Evolutionary conservation across 2,888 invertebrate genomes (phyloP).

Genomic region (Plutella xylostella): DNA sequence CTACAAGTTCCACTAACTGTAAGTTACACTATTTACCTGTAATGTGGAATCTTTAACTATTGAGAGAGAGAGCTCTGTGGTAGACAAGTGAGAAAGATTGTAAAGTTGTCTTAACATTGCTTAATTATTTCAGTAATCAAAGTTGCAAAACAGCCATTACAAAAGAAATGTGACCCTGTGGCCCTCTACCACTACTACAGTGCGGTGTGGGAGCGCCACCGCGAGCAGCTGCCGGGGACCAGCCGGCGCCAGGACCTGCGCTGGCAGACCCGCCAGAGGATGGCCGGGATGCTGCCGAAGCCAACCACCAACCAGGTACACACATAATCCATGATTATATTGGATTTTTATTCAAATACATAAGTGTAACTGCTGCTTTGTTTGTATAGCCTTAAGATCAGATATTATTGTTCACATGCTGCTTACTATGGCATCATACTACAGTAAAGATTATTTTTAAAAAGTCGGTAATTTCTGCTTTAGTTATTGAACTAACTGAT

Average conservation of each 20-base stretch:
- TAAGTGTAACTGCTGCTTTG: too few relatives aligned
- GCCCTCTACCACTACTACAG: conserved; percentile 82
- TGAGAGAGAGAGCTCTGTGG: neutral
- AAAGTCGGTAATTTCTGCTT: too few relatives aligned
- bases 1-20: conserved; percentile 40
- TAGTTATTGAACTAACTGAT: too few relatives aligned
- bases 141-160: conserved; percentile 55
- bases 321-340: too few relatives aligned
- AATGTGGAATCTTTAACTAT: neutral
- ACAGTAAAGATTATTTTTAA: too few relatives aligned
- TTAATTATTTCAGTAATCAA: conserved; percentile 67
- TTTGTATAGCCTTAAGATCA: too few relatives aligned
- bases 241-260: conserved; percentile 74
- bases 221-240: conserved; percentile 78
- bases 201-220: conserved; percentile 78
- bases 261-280: conserved; percentile 78
- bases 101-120: neutral
- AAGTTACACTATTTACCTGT: conserved; percentile 23
- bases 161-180: conserved; percentile 77
- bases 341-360: too few relatives aligned
- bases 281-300: conserved; percentile 59
- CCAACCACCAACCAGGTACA: too few relatives aligned
- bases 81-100: too few relatives aligned
- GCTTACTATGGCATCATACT: too few relatives aligned
- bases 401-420: too few relatives aligned